Conservation (phyloP, 2,888 invertebrate species). For the Tetrapedia diversipes region DNA sequence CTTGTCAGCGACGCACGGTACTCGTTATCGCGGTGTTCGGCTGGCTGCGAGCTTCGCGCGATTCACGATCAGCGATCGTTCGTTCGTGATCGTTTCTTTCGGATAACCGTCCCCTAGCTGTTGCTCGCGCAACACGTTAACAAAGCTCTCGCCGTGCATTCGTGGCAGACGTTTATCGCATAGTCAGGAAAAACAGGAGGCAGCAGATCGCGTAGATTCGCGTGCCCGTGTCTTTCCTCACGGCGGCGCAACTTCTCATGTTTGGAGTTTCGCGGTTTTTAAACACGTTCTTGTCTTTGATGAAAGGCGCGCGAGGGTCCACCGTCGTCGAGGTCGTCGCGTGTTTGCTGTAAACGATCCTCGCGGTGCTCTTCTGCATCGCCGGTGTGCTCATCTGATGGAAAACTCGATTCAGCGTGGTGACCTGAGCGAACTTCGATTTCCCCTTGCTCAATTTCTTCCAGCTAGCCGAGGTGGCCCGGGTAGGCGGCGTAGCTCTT, state of each 20-base stretch:
- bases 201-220: slow-evolving; percentile 59
- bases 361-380: slow-evolving; percentile 77
- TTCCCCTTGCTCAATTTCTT: slow-evolving; percentile 71
- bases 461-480: slow-evolving; percentile 70
- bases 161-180: slow-evolving; percentile 62
- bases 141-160: not conserved
- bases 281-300: slow-evolving; percentile 76
- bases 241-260: slow-evolving; percentile 57
- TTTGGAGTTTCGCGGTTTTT: slow-evolving; percentile 73
- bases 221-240: slow-evolving; percentile 37
- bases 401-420: slow-evolving; percentile 72
- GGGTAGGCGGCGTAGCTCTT: slow-evolving; percentile 71
- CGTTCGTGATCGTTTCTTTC: not conserved
- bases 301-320: slow-evolving; percentile 74
- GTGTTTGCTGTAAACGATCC: slow-evolving; percentile 71
- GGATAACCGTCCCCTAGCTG: too few relatives aligned
- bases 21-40: slow-evolving; percentile 14
- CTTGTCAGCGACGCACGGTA: too few relatives aligned
- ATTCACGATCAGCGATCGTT: not conserved
- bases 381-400: slow-evolving; percentile 77
- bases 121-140: not conserved
- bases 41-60: not conserved
- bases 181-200: slow-evolving; percentile 60
- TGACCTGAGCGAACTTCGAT: slow-evolving; percentile 69
- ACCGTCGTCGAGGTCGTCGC: slow-evolving; percentile 73